A percentile compares a stretch with the other conserved stretches of the same genome.
Conservation (phyloP, 2,888 invertebrate species). For the Lasioglossum leucozonium region DNA sequence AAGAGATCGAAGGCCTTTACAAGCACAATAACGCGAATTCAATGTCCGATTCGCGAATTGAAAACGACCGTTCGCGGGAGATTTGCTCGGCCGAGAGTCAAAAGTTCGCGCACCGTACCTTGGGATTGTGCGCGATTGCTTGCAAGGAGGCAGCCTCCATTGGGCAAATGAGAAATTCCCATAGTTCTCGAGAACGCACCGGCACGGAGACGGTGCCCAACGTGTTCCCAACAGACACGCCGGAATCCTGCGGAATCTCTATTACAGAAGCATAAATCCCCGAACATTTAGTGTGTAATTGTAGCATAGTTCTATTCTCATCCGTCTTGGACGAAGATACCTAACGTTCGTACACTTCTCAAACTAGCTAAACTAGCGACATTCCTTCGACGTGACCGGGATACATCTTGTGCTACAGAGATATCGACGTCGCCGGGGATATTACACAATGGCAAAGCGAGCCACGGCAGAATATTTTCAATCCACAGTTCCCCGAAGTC, state of each 20-base stretch:
- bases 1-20: background rate
- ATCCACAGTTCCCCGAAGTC: background rate
- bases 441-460: slow-evolving; percentile 1
- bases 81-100: background rate
- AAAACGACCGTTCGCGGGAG: background rate
- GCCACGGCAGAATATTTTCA: too few relatives aligned
- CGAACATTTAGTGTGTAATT: slow-evolving; percentile 69
- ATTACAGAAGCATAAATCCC: slow-evolving; percentile 72
- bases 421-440: slow-evolving; percentile 34
- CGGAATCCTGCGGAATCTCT: slow-evolving; percentile 59
- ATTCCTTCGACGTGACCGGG: slow-evolving; percentile 45
- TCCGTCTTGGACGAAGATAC: slow-evolving; percentile 68
- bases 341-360: slow-evolving; percentile 68
- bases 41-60: background rate
- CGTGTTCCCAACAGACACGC: slow-evolving; percentile 19
- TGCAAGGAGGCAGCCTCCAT: background rate
- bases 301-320: slow-evolving; percentile 70
- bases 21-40: too few relatives aligned
- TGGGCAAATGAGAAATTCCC: slow-evolving; percentile 17
- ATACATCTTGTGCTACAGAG: slow-evolving; percentile 29
- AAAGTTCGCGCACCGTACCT: background rate
- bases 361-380: slow-evolving; percentile 50
- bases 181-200: background rate
- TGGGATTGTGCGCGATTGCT: background rate
- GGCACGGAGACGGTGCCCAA: background rate